These are phyloP conservation scores for Eunapius fragilis DNA, from an alignment of 37 sponge, comb jelly and placozoan genomes.

Conservation along the genomic window DNA sequence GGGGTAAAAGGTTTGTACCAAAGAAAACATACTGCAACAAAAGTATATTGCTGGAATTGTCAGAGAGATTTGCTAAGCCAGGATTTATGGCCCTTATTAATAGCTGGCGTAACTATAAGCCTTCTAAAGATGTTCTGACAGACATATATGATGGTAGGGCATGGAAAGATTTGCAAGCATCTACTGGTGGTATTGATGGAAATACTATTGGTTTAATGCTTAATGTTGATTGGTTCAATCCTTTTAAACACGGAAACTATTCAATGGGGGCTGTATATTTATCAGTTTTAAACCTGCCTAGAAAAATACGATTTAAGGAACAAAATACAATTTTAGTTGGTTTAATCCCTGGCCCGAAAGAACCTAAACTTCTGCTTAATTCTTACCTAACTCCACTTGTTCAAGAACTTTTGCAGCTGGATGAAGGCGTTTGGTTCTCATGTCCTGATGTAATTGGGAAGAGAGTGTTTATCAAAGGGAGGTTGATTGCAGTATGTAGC, in stretches of 20 bases:
- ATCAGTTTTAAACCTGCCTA: slow-evolving; percentile 60
- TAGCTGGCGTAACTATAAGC: slow-evolving; percentile 19
- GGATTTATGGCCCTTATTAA: slow-evolving; percentile 35
- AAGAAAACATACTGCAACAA: slow-evolving; percentile 36
- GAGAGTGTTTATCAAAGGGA: background rate
- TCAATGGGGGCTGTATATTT: slow-evolving; percentile 69
- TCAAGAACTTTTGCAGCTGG: slow-evolving; percentile 25
- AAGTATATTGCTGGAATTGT: background rate
- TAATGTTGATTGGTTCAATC: slow-evolving; percentile 61
- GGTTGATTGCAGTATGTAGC: slow-evolving; percentile 44
- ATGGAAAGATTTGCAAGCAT: slow-evolving; percentile 34
- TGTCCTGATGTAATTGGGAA: background rate
- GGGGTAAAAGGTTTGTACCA: slow-evolving; percentile 25
- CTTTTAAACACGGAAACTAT: slow-evolving; percentile 38
- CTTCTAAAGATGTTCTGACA: background rate
- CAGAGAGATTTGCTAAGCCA: slow-evolving; percentile 10
- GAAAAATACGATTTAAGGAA: slow-evolving; percentile 28
- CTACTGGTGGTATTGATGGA: background rate
- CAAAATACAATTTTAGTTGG: slow-evolving; percentile 60
- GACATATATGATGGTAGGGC: slow-evolving; percentile 63
- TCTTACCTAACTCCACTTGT: slow-evolving; percentile 58
- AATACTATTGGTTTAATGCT: slow-evolving; percentile 27
- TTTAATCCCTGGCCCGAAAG: slow-evolving; percentile 53
- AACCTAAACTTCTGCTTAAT: slow-evolving; percentile 52
- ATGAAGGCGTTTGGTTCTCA: background rate